A percentile compares a stretch with the other conserved stretches of the same genome.
These are phyloP conservation scores for Scaptodrosophila latifasciaeformis DNA, from an alignment of 2,888 invertebrate species.

Conservation along the genomic window DNA sequence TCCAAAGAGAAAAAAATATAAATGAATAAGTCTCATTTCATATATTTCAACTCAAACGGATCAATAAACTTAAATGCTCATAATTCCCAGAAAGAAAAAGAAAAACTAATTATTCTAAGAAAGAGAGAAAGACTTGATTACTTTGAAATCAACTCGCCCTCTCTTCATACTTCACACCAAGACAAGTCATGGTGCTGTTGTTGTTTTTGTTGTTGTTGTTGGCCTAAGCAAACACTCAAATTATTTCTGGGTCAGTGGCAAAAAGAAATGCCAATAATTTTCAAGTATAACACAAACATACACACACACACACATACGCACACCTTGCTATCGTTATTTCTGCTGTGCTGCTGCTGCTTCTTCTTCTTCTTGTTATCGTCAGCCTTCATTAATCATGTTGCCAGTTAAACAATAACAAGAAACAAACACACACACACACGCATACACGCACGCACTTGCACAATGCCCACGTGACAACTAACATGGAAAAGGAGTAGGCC, in stretches of 20 bases:
- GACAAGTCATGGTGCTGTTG: too few species aligned
- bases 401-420: constrained; percentile 57
- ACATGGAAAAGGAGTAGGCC: not conserved
- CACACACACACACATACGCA: constrained; percentile 8
- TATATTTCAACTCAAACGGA: constrained; percentile 8
- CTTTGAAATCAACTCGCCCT: too few species aligned
- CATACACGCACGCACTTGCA: constrained; percentile 26
- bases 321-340: constrained; percentile 26
- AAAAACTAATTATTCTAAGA: not conserved
- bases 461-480: constrained; percentile 21
- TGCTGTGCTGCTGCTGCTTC: constrained; percentile 7
- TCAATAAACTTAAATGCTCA: not conserved
- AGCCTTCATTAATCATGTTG: constrained; percentile 56
- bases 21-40: too few species aligned
- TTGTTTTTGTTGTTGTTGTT: too few species aligned
- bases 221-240: too few species aligned
- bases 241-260: constrained; percentile 57
- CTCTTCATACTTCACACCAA: too few species aligned
- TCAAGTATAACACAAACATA: constrained; percentile 16
- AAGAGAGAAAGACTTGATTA: constrained; percentile 9
- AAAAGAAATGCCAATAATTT: constrained; percentile 46
- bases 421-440: constrained; percentile 19
- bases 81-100: too few species aligned
- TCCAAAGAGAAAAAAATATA: too few species aligned
- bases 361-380: too few species aligned